A percentile compares a stretch with the other conserved stretches of the same genome.
Evolutionary conservation across 2,113 vertebrate genomes (phyloP).

Genomic region (Sapayoa aenigma): DNA sequence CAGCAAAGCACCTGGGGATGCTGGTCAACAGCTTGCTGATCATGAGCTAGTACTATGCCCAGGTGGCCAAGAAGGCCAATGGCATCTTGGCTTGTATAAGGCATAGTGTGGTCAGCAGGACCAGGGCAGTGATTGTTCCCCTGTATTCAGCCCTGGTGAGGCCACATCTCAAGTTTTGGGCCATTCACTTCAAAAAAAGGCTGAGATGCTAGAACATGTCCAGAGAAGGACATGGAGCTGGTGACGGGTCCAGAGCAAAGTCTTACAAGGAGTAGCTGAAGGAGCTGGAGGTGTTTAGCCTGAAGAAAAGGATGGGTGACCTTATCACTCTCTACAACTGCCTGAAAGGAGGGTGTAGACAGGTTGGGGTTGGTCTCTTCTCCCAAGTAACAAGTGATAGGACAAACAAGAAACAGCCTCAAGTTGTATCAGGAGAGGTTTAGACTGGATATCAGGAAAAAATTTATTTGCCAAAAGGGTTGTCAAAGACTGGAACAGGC

Average conservation of each 20-base stretch:
- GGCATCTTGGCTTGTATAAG: not conserved
- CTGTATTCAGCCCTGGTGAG: fast-evolving
- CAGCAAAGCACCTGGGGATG: not conserved
- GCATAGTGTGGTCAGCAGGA: not conserved
- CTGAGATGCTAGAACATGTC: fast-evolving
- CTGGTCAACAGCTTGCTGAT: not conserved
- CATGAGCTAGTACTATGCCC: not conserved
- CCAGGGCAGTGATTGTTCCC: fast-evolving
- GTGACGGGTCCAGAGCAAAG: not conserved
- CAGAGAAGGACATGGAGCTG: not conserved
- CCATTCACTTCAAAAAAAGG: not conserved
- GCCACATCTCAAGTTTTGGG: fast-evolving
- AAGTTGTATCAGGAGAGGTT: not conserved
- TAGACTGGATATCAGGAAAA: not conserved
- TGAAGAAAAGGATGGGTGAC: not conserved
- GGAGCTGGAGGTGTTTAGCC: not conserved
- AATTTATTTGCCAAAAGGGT: not conserved
- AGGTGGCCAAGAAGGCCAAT: not conserved
- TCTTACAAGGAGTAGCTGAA: not conserved
- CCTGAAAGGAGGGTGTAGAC: not conserved
- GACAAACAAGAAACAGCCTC: not conserved
- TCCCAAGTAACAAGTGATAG: not conserved
- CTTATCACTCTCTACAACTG: not conserved
- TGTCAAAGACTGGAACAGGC: not conserved
- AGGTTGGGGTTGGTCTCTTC: not conserved